Percentiles rank a stretch among this genome's conserved stretches.
Evolutionary conservation across 2,888 invertebrate genomes (phyloP).

Genomic region (Ashinkailepas kermadecensis): DNA sequence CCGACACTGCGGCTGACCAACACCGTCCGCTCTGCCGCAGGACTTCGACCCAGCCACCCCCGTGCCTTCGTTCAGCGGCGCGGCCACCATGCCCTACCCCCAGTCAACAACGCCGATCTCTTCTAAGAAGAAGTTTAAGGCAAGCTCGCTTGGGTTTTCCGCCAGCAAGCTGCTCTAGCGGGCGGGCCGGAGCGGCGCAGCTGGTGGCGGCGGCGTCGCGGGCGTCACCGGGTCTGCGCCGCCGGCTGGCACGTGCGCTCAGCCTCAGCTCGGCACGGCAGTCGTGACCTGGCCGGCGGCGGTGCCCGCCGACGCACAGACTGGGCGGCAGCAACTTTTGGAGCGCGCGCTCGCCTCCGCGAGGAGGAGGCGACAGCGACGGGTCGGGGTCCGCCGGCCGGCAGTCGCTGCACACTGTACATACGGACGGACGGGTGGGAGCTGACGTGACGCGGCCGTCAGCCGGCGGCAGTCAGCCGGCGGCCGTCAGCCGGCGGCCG

Average conservation of each 20-base stretch:
- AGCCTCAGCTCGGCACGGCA: background rate
- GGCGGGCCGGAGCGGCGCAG: background rate
- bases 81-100: constrained; percentile 20
- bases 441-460: background rate
- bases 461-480: background rate
- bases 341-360: background rate
- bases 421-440: background rate
- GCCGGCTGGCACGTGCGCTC: constrained; percentile 14
- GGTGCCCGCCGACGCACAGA: too few species aligned
- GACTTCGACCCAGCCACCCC: constrained; percentile 14
- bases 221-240: background rate
- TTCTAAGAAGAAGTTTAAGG: constrained; percentile 22
- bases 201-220: background rate
- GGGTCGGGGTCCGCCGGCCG: background rate
- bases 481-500: background rate
- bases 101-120: constrained; percentile 11
- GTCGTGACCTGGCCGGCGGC: background rate
- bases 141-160: constrained; percentile 18
- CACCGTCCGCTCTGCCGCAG: background rate
- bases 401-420: background rate
- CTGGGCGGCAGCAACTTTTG: background rate
- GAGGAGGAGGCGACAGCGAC: background rate
- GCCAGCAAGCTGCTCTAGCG: constrained; percentile 1
- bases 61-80: constrained; percentile 5
- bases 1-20: too few species aligned